Evolutionary conservation across 1,140 invertebrate genomes (phyloP), one percentile per base, ranked within the genome.

Genomic region (Drosophila oshimai): DNA sequence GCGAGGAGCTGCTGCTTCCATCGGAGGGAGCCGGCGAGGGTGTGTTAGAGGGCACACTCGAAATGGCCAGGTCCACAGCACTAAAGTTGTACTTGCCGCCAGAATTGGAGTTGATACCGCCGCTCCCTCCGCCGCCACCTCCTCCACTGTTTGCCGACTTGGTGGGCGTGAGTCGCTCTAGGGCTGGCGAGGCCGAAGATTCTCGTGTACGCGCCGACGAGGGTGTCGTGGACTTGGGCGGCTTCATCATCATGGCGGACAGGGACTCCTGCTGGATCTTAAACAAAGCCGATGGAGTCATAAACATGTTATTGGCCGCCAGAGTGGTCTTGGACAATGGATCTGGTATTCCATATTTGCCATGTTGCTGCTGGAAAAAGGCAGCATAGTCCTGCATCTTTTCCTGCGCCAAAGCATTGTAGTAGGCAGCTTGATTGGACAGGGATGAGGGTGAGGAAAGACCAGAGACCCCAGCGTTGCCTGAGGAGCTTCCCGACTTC

Each of bases 221-320:
- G 0, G 79, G 74, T 15, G 79, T 79, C 12, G 86, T 84, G 6
- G 76, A 84, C 58, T 90, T 86, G 15, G 91, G 86, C 49, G 92
- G 83, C 81, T 92, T 74, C 91, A 92, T 79, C 91, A 92, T 78
- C 92, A 91, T 67, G 81, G 92, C 90, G 20, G 92, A 92, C 4
- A 93, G 65, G 1, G 92, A 89, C 54, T 93, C 92, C 71, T 93
- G 92, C 81, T 93, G 90, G 1, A 91, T 86, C 50, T 91, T 93
- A 60, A 92, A 92, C 55, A 93, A 83, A 18, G 92, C 83, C 60
- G 92, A 92, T 10, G 92, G 92, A 33, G 91, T 93, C 68, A 95
- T 91, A 41, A 94, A 94, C 93, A 94, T 94, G 73, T 94, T 94
- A 70, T 94, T 94, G 2, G 94, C 94, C 0, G 94, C 94, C 61